Evolutionary conservation across 2,113 vertebrate species (phyloP), one percentile per base, ranked within the genome.

Genomic region (Microtus ochrogaster): DNA sequence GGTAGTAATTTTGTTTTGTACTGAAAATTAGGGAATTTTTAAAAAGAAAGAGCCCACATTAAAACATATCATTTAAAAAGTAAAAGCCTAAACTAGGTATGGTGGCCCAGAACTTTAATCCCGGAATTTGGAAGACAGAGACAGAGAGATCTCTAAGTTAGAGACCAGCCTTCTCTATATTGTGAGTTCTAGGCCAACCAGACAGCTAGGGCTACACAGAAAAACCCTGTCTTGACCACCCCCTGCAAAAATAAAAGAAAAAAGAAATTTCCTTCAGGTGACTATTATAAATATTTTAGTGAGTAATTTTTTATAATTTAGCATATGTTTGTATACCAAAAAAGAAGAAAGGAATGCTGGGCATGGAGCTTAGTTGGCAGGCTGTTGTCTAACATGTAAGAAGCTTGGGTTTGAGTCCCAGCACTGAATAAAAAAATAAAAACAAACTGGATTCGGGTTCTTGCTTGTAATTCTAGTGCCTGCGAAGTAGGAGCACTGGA

Each of bases 51-150:
- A 63, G 26, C 44, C n/a, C 17, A 28, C 5, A 90, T 65, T 61
- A 92, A 95, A 94, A 79, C 73, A 33, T 17, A 33, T n/a, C 41
- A 86, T 72, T 95, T 86, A 87, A 44, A 95, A 94, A 65, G 36
- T 76, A 7, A 66, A 93, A 82, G 49, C 61, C 21, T 41, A 83
- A 83, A 63, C 13, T 24, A 41, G 24, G n/a, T 7, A 41, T 63
- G 22, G n/a, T 83, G 36, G 55, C 22, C 6, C n/a, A 83, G n/a
- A 63, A 63, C 81, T 9, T 63, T 63, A 63, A 63, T 63, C 24
- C 14, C 14, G 63, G 58, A 14, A 61, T 24, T 83, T 8, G 3
- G n/a, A 39, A 83, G n/a, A 58, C 17, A 83, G 58, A 83, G 81
- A 39, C 36, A 83, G n/a, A 61, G 3, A 82, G 36, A 82, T 82